These are phyloP conservation scores for Apotomis turbidana DNA, from an alignment of 2,888 invertebrate species.

Conservation along the genomic window DNA sequence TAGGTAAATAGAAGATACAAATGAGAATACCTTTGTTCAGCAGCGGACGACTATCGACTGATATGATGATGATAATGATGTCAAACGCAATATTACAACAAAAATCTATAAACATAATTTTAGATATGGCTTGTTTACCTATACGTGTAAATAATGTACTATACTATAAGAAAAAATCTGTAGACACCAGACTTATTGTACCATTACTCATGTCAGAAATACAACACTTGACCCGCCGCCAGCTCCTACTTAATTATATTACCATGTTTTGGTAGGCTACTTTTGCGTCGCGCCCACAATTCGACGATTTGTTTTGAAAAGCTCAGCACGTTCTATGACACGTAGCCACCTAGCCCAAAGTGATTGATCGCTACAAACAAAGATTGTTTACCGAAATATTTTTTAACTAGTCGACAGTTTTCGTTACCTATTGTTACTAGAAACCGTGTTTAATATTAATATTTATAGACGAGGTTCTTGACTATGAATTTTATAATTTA, in stretches of 20 bases:
- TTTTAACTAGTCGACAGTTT: background rate
- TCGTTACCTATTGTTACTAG: slow-evolving; percentile 18
- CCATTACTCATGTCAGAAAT: slow-evolving; percentile 28
- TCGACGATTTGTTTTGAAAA: slow-evolving; percentile 58
- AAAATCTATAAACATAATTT: too few species aligned
- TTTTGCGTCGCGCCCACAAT: slow-evolving; percentile 37
- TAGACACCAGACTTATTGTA: slow-evolving; percentile 5
- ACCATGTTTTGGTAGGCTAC: slow-evolving; percentile 25
- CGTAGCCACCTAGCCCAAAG: slow-evolving; percentile 39
- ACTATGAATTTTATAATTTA: too few species aligned
- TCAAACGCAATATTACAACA: too few species aligned
- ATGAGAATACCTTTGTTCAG: too few species aligned
- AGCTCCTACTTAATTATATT: slow-evolving; percentile 14
- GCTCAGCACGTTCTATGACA: slow-evolving; percentile 35
- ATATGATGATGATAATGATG: too few species aligned
- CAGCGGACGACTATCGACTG: too few species aligned
- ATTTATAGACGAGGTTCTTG: background rate
- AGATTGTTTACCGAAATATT: slow-evolving; percentile 48
- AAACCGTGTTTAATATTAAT: background rate
- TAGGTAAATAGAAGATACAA: too few species aligned
- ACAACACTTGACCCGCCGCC: slow-evolving; percentile 10
- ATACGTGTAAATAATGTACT: background rate
- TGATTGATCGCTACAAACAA: slow-evolving; percentile 55
- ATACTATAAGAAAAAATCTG: background rate
- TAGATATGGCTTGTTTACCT: too few species aligned